phyloP scores from a whole-genome alignment of 2,113 vertebrate species.

The Gila orcuttii region DNA sequence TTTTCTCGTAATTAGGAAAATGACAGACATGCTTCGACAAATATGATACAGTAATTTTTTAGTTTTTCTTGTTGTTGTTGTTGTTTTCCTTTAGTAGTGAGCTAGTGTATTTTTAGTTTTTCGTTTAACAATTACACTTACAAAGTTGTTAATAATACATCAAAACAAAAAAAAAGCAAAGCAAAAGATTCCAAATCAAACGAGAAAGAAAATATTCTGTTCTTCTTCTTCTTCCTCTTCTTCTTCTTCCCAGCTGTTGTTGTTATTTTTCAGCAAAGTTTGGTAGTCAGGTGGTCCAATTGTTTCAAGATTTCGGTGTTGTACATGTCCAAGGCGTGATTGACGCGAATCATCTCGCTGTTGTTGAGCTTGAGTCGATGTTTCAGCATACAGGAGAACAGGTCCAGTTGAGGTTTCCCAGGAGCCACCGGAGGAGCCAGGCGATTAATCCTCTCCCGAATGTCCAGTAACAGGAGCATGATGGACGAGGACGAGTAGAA shows the following conservation, averaged over 20 bases:
- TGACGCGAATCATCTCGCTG: conserved; percentile 98
- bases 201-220: conserved; percentile 60
- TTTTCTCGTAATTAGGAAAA: conserved; percentile 80
- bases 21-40: conserved; percentile 93
- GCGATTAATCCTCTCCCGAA: conserved; percentile 97
- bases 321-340: conserved; percentile 98
- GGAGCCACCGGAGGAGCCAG: conserved; percentile 93
- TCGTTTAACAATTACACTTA: conserved; percentile 92
- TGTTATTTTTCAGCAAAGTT: conserved; percentile 87
- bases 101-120: conserved; percentile 71
- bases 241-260: conserved; percentile 42
- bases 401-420: conserved; percentile 95
- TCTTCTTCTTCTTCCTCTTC: neutral
- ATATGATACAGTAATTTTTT: conserved; percentile 81
- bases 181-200: conserved; percentile 74
- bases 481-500: conserved; percentile 97
- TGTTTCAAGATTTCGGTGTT: conserved; percentile 99
- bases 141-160: conserved; percentile 87
- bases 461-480: conserved; percentile 96
- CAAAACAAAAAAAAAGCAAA: conserved; percentile 73
- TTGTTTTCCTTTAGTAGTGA: conserved; percentile 69
- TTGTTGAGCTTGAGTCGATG: conserved; percentile 98
- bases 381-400: conserved; percentile 99
- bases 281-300: conserved; percentile 96
- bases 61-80: conserved; percentile 68